Evolutionary conservation across 2,113 vertebrate genomes (phyloP), one percentile per base, ranked within the genome.

Genomic region (Connochaetes taurinus): DNA sequence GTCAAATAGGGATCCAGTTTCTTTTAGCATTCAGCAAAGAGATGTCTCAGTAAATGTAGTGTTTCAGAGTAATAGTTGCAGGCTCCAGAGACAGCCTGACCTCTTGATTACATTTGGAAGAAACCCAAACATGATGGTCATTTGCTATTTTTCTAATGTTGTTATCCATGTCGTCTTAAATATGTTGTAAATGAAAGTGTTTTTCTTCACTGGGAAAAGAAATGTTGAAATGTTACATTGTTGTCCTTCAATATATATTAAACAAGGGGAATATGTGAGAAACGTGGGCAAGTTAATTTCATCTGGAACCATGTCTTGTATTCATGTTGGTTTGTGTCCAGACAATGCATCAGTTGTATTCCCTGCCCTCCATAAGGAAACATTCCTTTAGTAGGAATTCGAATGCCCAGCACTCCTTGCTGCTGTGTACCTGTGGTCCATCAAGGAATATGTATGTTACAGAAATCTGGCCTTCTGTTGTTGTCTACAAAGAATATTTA

Each of bases 121-220:
- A 93, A 92, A 36, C 74, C 67, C 93, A 80, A 87, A 58, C 94
- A 60, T 81, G 97, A 84, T 67, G 81, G 81, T 97, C 98, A 91
- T 93, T 71, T 98, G 92, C 78, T 95, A 27, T 94, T 98, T 98
- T 95, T 98, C 91, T 98, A 96, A 96, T 57, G 53, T 97, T 97
- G 92, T 98, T 98, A 97, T 98, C 90, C 53, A 90, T 96, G 80
- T 97, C 81, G 43, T 97, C 96, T 90, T 84, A 98, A 96, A 88
- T 76, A 94, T 94, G 96, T 96, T 78, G 94, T 87, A 94, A 98
- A 96, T 98, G 98, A 98, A 98, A 99, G 98, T 99, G 98, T 98
- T 99, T 98, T 98, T 98, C 98, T 98, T 99, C 94, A 98, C 98
- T 98, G 98, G 98, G 98, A 99, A 98, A 98, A 71, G n/a, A 96